These are phyloP conservation scores for Caenorhabditis zanzibari DNA, from an alignment of 2,888 invertebrate genomes.

Conservation along the genomic window DNA sequence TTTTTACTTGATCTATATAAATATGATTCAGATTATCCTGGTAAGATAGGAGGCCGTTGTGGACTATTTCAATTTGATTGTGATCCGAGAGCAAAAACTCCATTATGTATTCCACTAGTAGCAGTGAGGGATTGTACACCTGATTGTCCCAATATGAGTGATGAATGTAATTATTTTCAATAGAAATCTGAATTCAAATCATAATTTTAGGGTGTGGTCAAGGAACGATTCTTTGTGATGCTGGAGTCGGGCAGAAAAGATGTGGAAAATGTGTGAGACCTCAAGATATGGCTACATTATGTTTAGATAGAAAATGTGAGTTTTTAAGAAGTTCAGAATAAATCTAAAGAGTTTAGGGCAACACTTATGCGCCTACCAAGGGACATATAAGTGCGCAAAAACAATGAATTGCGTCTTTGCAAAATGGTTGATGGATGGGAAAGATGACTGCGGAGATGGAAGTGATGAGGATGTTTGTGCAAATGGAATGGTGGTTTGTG, in stretches of 20 bases:
- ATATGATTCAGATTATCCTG: conserved; percentile 64
- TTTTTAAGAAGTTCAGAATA: not conserved
- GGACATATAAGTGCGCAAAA: conserved; percentile 72
- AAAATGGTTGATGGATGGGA: conserved; percentile 79
- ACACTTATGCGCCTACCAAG: conserved; percentile 70
- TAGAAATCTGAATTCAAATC: not conserved
- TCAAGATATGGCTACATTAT: conserved; percentile 58
- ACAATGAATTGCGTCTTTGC: conserved; percentile 78
- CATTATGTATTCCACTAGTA: conserved; percentile 72
- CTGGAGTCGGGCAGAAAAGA: conserved; percentile 38
- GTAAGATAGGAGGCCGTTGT: conserved; percentile 64
- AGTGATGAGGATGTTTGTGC: conserved; percentile 75
- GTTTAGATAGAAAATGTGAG: conserved; percentile 76
- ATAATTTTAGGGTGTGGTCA: conserved; percentile 69
- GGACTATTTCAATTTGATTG: conserved; percentile 72
- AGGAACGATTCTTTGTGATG: conserved; percentile 74
- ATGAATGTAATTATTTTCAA: conserved; percentile 69
- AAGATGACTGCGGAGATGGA: conserved; percentile 80
- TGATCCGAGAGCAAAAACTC: conserved; percentile 64
- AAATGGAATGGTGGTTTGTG: conserved; percentile 52
- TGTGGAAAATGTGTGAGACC: conserved; percentile 79
- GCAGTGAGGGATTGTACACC: conserved; percentile 74
- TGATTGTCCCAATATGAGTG: conserved; percentile 77
- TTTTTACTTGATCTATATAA: not conserved
- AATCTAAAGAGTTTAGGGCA: conserved; percentile 55